Conservation (phyloP, 2,888 invertebrate genomes). For the Mythimna impura region DNA sequence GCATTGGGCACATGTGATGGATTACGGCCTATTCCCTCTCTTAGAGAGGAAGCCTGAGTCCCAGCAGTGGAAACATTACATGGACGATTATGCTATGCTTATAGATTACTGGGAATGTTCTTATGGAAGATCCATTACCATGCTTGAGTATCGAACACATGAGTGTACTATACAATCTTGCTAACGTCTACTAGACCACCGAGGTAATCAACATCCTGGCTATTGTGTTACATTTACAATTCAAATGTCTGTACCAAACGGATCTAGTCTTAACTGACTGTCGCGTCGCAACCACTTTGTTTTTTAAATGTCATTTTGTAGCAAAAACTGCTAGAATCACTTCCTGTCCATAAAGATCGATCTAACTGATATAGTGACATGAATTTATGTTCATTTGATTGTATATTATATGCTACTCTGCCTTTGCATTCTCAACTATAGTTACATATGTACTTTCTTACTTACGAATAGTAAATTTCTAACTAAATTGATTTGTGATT, state of each 20-base stretch:
- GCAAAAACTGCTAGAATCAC: conserved; percentile 25
- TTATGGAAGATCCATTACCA: background rate
- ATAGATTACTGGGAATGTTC: no score
- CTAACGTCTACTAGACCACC: background rate
- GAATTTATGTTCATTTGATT: conserved; percentile 19
- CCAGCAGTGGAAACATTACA: no score
- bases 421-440: background rate
- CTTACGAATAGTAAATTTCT: background rate
- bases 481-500: background rate
- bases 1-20: no score
- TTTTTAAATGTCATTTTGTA: conserved; percentile 43
- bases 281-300: conserved; percentile 29
- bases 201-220: conserved; percentile 40
- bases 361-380: conserved; percentile 26
- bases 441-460: background rate
- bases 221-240: conserved; percentile 44
- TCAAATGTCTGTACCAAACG: conserved; percentile 27
- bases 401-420: background rate
- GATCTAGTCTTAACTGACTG: conserved; percentile 15
- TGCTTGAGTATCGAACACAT: background rate
- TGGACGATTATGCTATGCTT: no score
- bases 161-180: background rate
- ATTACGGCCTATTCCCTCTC: no score
- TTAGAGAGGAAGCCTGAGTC: no score
- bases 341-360: conserved; percentile 39